Percentiles rank a stretch among this genome's conserved stretches.
Evolutionary conservation across 1,140 invertebrate species (phyloP).

Genomic region (Onthophagus taurus): DNA sequence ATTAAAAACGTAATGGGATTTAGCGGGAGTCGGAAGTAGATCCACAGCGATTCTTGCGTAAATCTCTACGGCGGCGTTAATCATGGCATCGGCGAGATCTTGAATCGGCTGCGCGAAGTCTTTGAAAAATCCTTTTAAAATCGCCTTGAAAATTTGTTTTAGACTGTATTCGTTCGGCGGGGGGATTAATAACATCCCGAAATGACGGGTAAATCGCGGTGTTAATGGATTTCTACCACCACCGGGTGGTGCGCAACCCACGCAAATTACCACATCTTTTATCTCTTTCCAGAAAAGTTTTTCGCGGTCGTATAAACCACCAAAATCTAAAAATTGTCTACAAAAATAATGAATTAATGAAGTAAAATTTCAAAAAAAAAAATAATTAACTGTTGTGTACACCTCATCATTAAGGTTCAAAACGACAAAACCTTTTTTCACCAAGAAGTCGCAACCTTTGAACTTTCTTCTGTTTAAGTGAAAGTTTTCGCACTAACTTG

Average conservation of each 20-base stretch:
- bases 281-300: conserved; percentile 81
- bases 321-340: conserved; percentile 73
- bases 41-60: conserved; percentile 69
- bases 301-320: conserved; percentile 75
- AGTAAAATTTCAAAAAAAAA: neutral
- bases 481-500: too few relatives aligned
- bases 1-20: conserved; percentile 90
- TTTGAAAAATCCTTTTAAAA: conserved; percentile 63
- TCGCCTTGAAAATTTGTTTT: conserved; percentile 68
- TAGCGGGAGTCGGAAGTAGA: conserved; percentile 75
- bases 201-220: conserved; percentile 74
- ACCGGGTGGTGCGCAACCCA: conserved; percentile 80
- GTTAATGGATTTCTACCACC: conserved; percentile 79
- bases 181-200: conserved; percentile 68
- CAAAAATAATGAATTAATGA: conserved; percentile 20
- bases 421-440: too few relatives aligned
- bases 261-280: conserved; percentile 70
- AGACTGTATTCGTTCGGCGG: conserved; percentile 64
- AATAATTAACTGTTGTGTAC: too few relatives aligned
- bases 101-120: conserved; percentile 66
- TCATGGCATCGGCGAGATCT: conserved; percentile 58
- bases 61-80: conserved; percentile 68
- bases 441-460: too few relatives aligned
- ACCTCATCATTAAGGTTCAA: too few relatives aligned
- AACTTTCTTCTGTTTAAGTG: too few relatives aligned